A percentile compares a stretch with the other conserved stretches of the same genome.
phyloP scores from a whole-genome alignment of 2,797 vertebrate species.

The Micropoecilia bifurca region DNA sequence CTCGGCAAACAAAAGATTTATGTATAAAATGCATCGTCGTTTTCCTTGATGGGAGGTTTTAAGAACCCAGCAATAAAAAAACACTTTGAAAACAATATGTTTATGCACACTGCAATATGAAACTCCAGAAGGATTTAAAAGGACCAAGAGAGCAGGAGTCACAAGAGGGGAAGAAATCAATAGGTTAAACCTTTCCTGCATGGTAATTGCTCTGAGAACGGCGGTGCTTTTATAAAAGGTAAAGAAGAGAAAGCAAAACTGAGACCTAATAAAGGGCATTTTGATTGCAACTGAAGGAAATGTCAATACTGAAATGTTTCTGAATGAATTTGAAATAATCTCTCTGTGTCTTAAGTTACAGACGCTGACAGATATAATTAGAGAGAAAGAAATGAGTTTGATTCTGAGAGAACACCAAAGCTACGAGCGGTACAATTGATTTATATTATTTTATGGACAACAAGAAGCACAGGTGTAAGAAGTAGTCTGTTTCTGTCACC shows the following conservation, averaged over 20 bases:
- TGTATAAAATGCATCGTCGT: constrained; percentile 8
- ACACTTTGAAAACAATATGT: constrained; percentile 19
- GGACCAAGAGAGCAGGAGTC: constrained; percentile 5
- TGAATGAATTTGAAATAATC: constrained; percentile 16
- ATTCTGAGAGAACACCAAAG: constrained; percentile 6
- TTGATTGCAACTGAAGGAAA: constrained; percentile 29
- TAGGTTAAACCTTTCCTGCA: constrained; percentile 23
- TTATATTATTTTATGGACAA: neutral
- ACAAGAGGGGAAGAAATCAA: constrained; percentile 24
- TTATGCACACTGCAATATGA: constrained; percentile 28
- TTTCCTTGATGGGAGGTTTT: neutral
- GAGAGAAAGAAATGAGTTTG: neutral
- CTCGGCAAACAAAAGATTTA: neutral
- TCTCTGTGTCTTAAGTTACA: neutral
- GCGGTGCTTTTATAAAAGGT: neutral
- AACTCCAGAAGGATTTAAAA: constrained; percentile 38
- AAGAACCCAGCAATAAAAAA: constrained; percentile 7
- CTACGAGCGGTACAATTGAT: neutral
- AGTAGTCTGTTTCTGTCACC: neutral
- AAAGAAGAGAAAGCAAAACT: constrained; percentile 9
- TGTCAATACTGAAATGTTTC: neutral
- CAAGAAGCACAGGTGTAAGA: neutral
- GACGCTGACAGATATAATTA: too few species aligned
- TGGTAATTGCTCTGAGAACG: constrained; percentile 30
- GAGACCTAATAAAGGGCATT: constrained; percentile 22